A percentile compares a stretch with the other conserved stretches of the same genome.
Conservation (phyloP, 2,113 vertebrate species). For the Isurus oxyrinchus region DNA sequence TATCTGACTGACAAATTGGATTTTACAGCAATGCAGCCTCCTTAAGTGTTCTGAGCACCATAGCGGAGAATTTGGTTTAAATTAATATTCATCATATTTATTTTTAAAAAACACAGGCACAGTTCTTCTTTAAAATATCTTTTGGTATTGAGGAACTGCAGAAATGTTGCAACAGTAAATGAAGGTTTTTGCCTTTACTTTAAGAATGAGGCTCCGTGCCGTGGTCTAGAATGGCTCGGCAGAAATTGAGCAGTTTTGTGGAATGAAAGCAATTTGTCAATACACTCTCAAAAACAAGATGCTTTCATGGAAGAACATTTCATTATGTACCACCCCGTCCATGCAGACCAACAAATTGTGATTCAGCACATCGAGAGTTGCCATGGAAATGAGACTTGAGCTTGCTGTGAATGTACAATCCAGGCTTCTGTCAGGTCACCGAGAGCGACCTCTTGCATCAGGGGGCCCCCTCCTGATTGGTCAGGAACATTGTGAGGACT, state of each 20-base stretch:
- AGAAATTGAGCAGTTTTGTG: neutral
- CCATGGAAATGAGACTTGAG: conserved; percentile 4
- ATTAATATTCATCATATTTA: neutral
- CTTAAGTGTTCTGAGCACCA: neutral
- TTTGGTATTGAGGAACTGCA: neutral
- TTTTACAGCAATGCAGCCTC: neutral
- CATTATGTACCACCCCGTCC: neutral
- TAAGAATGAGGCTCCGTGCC: neutral
- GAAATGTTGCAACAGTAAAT: neutral
- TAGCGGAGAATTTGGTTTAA: neutral
- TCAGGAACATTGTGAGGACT: neutral
- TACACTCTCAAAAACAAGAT: neutral
- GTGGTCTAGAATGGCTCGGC: neutral
- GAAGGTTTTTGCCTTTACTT: neutral
- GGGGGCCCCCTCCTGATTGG: neutral
- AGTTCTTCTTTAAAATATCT: neutral
- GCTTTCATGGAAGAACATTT: neutral
- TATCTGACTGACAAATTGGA: neutral
- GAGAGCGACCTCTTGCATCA: neutral
- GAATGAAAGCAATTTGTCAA: neutral
- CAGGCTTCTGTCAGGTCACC: neutral
- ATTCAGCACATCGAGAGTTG: neutral
- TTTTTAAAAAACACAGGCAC: neutral
- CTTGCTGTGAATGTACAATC: conserved; percentile 6
- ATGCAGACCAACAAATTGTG: neutral